Evolutionary conservation across 2,888 invertebrate genomes (phyloP), one percentile per base, ranked within the genome.

Genomic region (Gisinianus flammeolus): DNA sequence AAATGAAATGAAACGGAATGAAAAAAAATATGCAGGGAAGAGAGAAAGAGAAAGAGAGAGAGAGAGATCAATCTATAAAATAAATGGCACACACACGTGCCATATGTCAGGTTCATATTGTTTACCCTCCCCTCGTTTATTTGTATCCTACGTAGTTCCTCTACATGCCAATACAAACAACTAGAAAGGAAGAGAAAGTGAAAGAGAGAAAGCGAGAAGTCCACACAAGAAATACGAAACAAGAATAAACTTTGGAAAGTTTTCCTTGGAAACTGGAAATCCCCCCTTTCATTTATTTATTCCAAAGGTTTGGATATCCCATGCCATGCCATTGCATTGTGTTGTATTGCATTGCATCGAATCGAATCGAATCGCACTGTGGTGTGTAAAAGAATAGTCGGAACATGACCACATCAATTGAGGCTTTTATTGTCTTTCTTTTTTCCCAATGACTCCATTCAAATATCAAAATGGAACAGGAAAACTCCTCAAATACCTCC

Each of bases 1-100:
- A n/a, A n/a, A n/a, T n/a, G n/a, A n/a, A n/a, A n/a, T n/a, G n/a
- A n/a, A n/a, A n/a, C n/a, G n/a, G n/a, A n/a, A n/a, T n/a, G n/a
- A n/a, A n/a, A n/a, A n/a, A n/a, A n/a, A n/a, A n/a, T n/a, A n/a
- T n/a, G n/a, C n/a, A n/a, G n/a, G n/a, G n/a, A n/a, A n/a, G n/a
- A n/a, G n/a, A n/a, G n/a, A n/a, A n/a, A n/a, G n/a, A n/a, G n/a
- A n/a, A n/a, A n/a, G n/a, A n/a, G n/a, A n/a, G n/a, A n/a, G n/a
- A n/a, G 54, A 26, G 24, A 12, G 62, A 62, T 62, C 62, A 62
- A 62, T 62, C 62, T 62, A 62, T 62, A 54, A 58, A 73, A 73
- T 73, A 73, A 73, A 73, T 73, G 62, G 73, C 62, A 73, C 73
- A 73, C 62, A 62, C 62, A 73, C 64, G 73, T 73, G 73, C 28